phyloP scores from a whole-genome alignment of 2,113 vertebrate genomes.

The Cathartes aura region DNA sequence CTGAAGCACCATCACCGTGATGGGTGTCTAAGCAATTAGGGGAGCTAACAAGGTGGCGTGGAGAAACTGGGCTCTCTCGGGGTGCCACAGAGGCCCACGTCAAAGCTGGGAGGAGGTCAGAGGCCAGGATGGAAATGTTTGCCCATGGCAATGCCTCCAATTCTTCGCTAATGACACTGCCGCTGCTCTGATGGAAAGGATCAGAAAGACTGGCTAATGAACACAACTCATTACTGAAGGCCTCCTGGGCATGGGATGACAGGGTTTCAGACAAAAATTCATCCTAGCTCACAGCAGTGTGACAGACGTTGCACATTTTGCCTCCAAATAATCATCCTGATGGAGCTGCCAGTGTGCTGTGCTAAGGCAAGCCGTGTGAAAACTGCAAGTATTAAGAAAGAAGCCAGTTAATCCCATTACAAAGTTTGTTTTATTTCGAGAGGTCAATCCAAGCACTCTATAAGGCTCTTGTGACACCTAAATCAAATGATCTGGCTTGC shows the following conservation, averaged over 20 bases:
- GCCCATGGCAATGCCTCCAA: conserved; percentile 13
- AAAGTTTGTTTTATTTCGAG: conserved; percentile 53
- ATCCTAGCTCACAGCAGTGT: conserved; percentile 39
- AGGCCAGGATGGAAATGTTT: neutral
- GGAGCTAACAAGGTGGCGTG: neutral
- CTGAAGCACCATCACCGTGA: neutral
- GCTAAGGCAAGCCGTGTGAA: neutral
- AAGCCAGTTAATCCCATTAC: conserved; percentile 46
- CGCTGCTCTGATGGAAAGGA: neutral
- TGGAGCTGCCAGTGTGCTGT: neutral
- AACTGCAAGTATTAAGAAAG: neutral
- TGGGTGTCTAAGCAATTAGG: neutral
- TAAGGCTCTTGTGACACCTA: conserved; percentile 6
- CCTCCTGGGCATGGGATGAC: conserved; percentile 41
- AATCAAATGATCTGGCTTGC: neutral
- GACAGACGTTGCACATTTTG: conserved; percentile 3
- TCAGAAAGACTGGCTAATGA: conserved; percentile 71
- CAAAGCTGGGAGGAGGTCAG: conserved; percentile 4
- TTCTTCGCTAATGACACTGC: conserved; percentile 27
- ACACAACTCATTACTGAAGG: conserved; percentile 53
- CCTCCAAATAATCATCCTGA: neutral
- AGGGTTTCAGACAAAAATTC: conserved; percentile 25
- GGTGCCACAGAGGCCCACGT: neutral
- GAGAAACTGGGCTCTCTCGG: neutral
- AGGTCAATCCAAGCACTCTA: neutral